phyloP scores from a whole-genome alignment of 2,888 invertebrate genomes.

The Parascotia fuliginaria region DNA sequence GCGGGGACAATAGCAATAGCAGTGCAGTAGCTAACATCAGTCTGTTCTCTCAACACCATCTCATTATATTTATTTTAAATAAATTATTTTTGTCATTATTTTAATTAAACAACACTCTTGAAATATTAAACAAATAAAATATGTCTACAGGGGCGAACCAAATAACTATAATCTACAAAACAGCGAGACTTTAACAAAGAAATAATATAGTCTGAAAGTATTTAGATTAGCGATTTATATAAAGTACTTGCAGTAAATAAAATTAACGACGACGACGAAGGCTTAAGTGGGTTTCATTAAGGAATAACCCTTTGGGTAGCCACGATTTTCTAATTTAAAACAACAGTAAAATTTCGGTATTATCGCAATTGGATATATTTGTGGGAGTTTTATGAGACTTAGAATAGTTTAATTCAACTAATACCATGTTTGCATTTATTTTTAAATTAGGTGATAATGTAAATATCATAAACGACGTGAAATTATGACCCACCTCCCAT shows the following conservation, averaged over 20 bases:
- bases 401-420: no score
- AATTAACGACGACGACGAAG: constrained; percentile 1
- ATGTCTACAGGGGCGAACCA: not conserved
- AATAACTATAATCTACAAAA: not conserved
- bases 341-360: not conserved
- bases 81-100: no score
- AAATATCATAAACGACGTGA: no score
- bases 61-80: no score
- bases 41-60: no score
- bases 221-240: not conserved
- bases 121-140: not conserved
- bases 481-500: no score
- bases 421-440: no score
- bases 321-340: not conserved
- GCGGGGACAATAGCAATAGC: no score
- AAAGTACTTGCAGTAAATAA: constrained; percentile 6
- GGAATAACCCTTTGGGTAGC: not conserved
- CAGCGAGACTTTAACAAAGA: not conserved
- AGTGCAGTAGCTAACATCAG: no score
- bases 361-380: no score
- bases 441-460: no score
- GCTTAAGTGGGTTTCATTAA: constrained; percentile 4
- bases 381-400: not conserved
- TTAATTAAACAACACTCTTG: no score
- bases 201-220: not conserved